Conservation (phyloP, 2,113 vertebrate species). For the Mandrillus leucophaeus region DNA sequence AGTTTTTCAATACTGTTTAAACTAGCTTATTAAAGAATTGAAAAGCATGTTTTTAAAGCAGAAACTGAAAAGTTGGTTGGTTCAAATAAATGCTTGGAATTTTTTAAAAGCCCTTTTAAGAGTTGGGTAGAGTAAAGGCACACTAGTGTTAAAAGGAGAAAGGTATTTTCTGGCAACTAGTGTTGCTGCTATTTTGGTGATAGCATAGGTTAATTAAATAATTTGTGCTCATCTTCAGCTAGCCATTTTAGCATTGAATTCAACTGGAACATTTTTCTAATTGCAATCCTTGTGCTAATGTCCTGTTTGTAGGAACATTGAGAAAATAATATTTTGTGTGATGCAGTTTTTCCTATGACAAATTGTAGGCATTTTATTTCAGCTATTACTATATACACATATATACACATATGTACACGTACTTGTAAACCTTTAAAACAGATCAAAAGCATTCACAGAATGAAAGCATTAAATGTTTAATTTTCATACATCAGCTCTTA, state of each 20-base stretch:
- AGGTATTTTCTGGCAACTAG: background rate
- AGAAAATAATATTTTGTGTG: constrained; percentile 3
- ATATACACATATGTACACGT: background rate
- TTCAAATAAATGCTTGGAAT: constrained; percentile 22
- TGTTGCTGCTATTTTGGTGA: constrained; percentile 5
- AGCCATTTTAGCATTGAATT: background rate
- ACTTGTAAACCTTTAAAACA: constrained; percentile 38
- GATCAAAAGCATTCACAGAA: background rate
- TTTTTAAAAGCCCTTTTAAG: background rate
- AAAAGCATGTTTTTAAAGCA: background rate
- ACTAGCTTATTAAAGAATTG: background rate
- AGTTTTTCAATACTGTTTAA: background rate
- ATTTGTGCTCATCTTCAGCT: background rate
- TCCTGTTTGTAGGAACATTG: background rate
- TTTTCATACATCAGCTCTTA: background rate
- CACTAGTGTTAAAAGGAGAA: constrained; percentile 5
- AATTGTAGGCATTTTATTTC: constrained; percentile 3
- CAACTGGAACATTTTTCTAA: background rate
- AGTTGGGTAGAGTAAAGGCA: background rate
- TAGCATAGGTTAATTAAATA: background rate
- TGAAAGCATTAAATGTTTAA: background rate
- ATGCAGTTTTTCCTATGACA: background rate
- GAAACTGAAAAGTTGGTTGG: background rate
- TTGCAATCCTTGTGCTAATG: background rate
- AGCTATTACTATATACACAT: background rate